Percentiles rank a stretch among this genome's conserved stretches.
Conservation (phyloP, 2,797 vertebrate species). For the Prionace glauca region DNA sequence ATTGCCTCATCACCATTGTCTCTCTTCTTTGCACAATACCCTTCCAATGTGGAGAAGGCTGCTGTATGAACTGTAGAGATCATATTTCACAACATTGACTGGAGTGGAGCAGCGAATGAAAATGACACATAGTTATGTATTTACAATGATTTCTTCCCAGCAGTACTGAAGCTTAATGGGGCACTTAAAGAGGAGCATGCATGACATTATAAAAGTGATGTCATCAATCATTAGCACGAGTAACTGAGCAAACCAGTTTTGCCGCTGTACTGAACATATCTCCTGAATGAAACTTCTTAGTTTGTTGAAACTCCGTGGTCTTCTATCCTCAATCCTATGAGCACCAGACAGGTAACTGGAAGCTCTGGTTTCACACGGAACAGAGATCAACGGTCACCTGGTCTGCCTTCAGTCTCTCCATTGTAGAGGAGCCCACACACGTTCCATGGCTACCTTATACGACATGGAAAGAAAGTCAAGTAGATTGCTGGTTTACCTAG, state of each 20-base stretch:
- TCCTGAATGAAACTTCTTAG: too few species aligned
- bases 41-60: not conserved
- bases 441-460: not conserved
- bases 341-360: too few species aligned
- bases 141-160: too few species aligned
- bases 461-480: not conserved
- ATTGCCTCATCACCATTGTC: not conserved
- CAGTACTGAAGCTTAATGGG: too few species aligned
- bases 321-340: too few species aligned
- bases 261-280: too few species aligned
- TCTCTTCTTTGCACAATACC: not conserved
- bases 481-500: not conserved
- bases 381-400: not conserved
- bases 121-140: not conserved
- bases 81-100: not conserved
- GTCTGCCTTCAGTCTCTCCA: not conserved
- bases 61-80: not conserved
- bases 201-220: too few species aligned
- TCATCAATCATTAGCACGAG: too few species aligned
- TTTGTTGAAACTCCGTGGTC: too few species aligned
- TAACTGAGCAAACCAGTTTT: too few species aligned
- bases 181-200: too few species aligned
- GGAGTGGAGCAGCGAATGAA: not conserved
- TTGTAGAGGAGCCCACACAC: not conserved
- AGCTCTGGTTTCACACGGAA: not conserved